phyloP scores from a whole-genome alignment of 2,888 invertebrate species.

The Eupithecia inturbata region DNA sequence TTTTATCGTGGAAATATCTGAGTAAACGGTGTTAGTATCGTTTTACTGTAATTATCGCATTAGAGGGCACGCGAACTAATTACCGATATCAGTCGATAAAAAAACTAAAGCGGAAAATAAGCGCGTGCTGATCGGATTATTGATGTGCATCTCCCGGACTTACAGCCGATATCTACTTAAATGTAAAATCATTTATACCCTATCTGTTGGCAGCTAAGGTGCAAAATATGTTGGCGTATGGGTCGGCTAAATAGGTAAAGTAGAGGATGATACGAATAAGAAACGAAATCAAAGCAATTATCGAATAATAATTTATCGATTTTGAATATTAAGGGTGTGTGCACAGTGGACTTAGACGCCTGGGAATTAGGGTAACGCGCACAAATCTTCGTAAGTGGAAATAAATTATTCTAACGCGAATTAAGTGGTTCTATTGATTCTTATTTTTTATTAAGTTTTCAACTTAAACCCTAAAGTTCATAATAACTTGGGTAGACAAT shows the following conservation, averaged over 20 bases:
- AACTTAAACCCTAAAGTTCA: no score
- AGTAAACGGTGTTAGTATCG: slow-evolving; percentile 24
- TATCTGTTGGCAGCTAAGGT: slow-evolving; percentile 44
- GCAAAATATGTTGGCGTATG: slow-evolving; percentile 33
- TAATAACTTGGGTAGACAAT: background rate
- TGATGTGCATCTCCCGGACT: slow-evolving; percentile 76
- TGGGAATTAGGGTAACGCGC: background rate
- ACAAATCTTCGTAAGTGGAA: background rate
- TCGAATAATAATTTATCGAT: slow-evolving; percentile 51
- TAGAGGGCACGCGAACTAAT: slow-evolving; percentile 32
- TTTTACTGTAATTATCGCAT: slow-evolving; percentile 28
- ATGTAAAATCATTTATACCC: slow-evolving; percentile 16
- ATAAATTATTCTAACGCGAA: background rate
- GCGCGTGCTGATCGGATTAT: slow-evolving; percentile 74
- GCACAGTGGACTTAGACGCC: slow-evolving; percentile 11
- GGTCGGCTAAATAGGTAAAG: slow-evolving; percentile 35
- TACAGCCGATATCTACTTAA: slow-evolving; percentile 52
- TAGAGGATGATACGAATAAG: slow-evolving; percentile 61
- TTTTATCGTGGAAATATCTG: slow-evolving; percentile 21
- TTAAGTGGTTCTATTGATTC: no score
- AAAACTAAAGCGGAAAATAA: slow-evolving; percentile 54
- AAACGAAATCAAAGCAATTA: slow-evolving; percentile 67
- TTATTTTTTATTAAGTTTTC: no score
- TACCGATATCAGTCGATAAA: slow-evolving; percentile 42
- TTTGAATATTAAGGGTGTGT: slow-evolving; percentile 27